phyloP scores from a whole-genome alignment of 2,888 invertebrate species.

The Zeuzera pyrina region DNA sequence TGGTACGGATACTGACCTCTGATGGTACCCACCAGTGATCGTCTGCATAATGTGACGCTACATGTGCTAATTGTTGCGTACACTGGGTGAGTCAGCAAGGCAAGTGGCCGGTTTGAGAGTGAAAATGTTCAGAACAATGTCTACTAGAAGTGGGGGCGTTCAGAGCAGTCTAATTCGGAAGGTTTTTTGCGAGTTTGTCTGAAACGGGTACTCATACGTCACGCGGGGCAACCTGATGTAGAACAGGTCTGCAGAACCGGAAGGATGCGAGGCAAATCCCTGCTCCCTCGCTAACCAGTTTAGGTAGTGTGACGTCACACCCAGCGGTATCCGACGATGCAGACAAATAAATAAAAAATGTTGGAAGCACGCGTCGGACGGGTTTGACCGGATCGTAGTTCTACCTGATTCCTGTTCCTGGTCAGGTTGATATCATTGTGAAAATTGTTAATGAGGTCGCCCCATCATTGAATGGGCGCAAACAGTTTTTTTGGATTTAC shows the following conservation, averaged over 20 bases:
- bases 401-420: conserved; percentile 73
- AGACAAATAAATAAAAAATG: conserved; percentile 73
- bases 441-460: too few relatives aligned
- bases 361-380: conserved; percentile 72
- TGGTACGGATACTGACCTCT: conserved; percentile 72
- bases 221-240: conserved; percentile 59
- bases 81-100: conserved; percentile 57
- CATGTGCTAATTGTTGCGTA: conserved; percentile 65
- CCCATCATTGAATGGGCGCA: too few relatives aligned
- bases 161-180: conserved; percentile 35
- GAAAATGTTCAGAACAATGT: conserved; percentile 28
- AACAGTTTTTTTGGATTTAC: too few relatives aligned
- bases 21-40: conserved; percentile 57
- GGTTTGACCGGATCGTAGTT: conserved; percentile 72
- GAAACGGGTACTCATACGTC: conserved; percentile 43
- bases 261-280: conserved; percentile 72
- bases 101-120: conserved; percentile 43
- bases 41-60: conserved; percentile 55
- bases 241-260: conserved; percentile 73
- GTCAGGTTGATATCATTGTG: conserved; percentile 41
- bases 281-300: conserved; percentile 73
- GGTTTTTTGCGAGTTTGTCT: conserved; percentile 21
- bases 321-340: conserved; percentile 70
- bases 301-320: conserved; percentile 71
- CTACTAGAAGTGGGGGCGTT: conserved; percentile 27